Evolutionary conservation across 2,888 invertebrate species (phyloP).

Genomic region (Drepana falcataria): DNA sequence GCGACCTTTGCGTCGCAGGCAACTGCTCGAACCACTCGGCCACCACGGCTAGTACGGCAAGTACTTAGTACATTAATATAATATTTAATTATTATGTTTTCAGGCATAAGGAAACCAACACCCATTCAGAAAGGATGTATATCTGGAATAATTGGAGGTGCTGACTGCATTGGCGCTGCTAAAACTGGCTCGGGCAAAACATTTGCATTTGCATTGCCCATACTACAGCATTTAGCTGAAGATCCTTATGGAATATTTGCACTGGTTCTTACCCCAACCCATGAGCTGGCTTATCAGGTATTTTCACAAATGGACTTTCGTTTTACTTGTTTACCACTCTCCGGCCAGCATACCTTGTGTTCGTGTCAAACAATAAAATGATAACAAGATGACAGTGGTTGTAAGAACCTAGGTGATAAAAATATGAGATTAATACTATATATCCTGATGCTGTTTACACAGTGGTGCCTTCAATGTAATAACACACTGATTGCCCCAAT

Average conservation of each 20-base stretch:
- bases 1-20: too few species aligned
- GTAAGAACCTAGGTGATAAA: too few species aligned
- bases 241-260: slow-evolving; percentile 98
- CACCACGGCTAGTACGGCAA: too few species aligned
- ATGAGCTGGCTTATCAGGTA: slow-evolving; percentile 92
- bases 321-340: too few species aligned
- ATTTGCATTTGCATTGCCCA: slow-evolving; percentile 96
- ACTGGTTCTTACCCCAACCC: slow-evolving; percentile 95
- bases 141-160: slow-evolving; percentile 85
- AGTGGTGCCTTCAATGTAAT: too few species aligned
- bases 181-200: slow-evolving; percentile 99
- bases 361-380: too few species aligned
- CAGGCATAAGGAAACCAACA: slow-evolving; percentile 88
- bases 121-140: slow-evolving; percentile 91
- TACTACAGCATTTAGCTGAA: slow-evolving; percentile 92
- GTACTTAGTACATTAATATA: not conserved
- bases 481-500: too few species aligned
- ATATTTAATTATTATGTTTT: slow-evolving; percentile 17
- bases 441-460: too few species aligned
- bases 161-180: slow-evolving; percentile 96
- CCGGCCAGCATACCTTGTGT: too few species aligned
- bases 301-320: slow-evolving; percentile 1
- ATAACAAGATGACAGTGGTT: too few species aligned
- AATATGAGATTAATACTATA: too few species aligned
- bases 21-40: too few species aligned